Evolutionary conservation across 2,797 vertebrate genomes (phyloP).

Genomic region (Thunnus albacares): DNA sequence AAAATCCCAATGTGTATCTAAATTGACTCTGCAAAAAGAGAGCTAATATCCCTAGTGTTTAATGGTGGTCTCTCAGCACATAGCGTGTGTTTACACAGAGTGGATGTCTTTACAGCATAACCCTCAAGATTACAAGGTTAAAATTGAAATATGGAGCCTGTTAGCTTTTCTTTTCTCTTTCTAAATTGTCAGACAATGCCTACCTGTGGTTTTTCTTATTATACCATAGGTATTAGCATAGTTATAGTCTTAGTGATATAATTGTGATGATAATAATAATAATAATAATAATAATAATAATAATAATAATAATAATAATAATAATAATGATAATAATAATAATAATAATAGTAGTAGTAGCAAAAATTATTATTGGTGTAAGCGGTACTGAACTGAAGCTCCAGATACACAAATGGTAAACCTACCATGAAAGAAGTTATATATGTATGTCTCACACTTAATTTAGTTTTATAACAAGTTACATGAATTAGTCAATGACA

Average conservation of each 20-base stretch:
- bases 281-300: too few relatives aligned
- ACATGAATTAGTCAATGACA: not conserved
- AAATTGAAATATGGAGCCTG: not conserved
- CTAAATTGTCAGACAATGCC: not conserved
- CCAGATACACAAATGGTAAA: too few relatives aligned
- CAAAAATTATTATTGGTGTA: not conserved
- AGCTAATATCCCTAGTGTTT: conserved; percentile 60
- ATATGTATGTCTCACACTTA: too few relatives aligned
- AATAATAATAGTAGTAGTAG: not conserved
- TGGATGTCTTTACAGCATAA: not conserved
- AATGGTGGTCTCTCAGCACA: conserved; percentile 40
- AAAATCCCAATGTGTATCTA: conserved; percentile 24
- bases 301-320: too few relatives aligned
- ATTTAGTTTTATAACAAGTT: not conserved
- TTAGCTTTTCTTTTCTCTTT: not conserved
- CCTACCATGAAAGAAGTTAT: too few relatives aligned
- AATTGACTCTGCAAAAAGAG: conserved; percentile 27
- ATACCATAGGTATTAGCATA: too few relatives aligned
- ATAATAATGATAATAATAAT: too few relatives aligned
- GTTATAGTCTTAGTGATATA: not conserved
- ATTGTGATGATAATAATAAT: too few relatives aligned
- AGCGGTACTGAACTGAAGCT: too few relatives aligned
- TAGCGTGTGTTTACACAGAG: not conserved
- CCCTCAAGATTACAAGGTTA: not conserved
- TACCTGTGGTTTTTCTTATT: not conserved